Evolutionary conservation across 2,888 invertebrate species (phyloP), one percentile per base, ranked within the genome.

Genomic region (Polyploca ridens): DNA sequence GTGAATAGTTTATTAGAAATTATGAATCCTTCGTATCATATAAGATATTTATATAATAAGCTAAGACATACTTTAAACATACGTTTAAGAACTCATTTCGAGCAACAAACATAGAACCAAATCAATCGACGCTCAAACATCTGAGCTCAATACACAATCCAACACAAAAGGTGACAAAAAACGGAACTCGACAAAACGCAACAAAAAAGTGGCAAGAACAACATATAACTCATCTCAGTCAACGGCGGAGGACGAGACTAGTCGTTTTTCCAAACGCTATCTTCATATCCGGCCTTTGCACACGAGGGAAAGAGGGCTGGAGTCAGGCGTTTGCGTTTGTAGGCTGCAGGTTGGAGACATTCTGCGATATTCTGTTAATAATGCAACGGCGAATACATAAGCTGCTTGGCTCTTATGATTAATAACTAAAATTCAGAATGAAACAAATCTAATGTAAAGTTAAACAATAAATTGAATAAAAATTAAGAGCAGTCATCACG

Each of bases 191-290:
- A 80, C 83, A 83, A 83, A 84, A 82, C 77, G 82, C 69, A 4
- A 68, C 64, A 66, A 71, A 72, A 77, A 81, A 76, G 73, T 73
- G 75, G 77, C 79, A 85, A 83, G 83, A 86, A 85, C 86, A 88
- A 86, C 87, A 85, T 85, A 83, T 84, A 85, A 88, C 87, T 86
- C 84, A 62, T 61, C 61, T 41, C 61, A 62, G 61, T 62, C 65
- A 63, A 63, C 58, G 57, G 61, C 33, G 58, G 61, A 66, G 64
- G 81, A 81, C 78, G 79, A 78, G 75, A 78, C 76, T 83, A 77
- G 83, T 89, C 84, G 90, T 90, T 92, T 91, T 91, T 90, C 87
- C 87, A 77, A 77, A 75, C 86, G 88, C 88, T 92, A 91, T 91
- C 93, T 92, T 91, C 91, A 91, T 91, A 93, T 92, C 92, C 93